Conservation (phyloP, 2,797 vertebrate species). For the Danio tinwini region DNA sequence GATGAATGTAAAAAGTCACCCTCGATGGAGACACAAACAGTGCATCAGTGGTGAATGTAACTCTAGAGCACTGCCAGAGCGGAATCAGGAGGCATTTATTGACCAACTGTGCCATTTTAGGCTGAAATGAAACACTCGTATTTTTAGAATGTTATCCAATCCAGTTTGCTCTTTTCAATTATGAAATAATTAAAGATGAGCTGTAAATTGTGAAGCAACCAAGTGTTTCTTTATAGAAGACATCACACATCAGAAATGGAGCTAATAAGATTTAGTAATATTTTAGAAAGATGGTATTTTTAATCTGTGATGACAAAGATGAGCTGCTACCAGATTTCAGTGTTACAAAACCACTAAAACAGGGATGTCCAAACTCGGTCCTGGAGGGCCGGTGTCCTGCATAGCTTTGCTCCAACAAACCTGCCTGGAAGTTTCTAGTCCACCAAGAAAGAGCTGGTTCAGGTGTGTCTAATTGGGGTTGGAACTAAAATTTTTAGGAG, state of each 20-base stretch:
- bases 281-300: too few species aligned
- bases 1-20: slow-evolving; percentile 73
- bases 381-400: too few species aligned
- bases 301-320: too few species aligned
- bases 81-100: slow-evolving; percentile 66
- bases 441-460: too few species aligned
- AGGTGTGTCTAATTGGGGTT: too few species aligned
- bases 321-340: too few species aligned
- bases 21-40: slow-evolving; percentile 60
- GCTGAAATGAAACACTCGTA: slow-evolving; percentile 61
- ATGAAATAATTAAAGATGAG: slow-evolving; percentile 1
- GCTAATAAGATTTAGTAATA: neutral
- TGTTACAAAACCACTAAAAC: too few species aligned
- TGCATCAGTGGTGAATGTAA: slow-evolving; percentile 58
- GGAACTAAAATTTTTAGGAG: too few species aligned
- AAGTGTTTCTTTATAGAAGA: neutral
- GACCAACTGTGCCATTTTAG: slow-evolving; percentile 66
- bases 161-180: slow-evolving; percentile 59
- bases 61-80: slow-evolving; percentile 55
- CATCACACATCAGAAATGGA: neutral
- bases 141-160: slow-evolving; percentile 58
- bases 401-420: too few species aligned
- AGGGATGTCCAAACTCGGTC: too few species aligned
- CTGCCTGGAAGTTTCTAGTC: too few species aligned
- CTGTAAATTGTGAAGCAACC: neutral